Conservation (phyloP, 92 coral and sea anemone genomes). For the Paramuricea clavata region DNA sequence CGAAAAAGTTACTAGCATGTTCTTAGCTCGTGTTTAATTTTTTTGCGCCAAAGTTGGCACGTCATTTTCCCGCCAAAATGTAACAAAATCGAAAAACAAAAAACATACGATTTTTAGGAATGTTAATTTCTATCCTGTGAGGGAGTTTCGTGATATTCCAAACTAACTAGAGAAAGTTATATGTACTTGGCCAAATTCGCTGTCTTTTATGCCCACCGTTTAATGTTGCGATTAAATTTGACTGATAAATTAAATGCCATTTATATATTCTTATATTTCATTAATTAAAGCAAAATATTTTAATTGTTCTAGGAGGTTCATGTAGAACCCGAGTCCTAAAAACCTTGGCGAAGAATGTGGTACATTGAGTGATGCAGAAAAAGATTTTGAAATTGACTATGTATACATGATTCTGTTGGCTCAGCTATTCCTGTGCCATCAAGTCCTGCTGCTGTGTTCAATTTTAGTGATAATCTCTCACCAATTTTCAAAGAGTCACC, state of each 20-base stretch:
- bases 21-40: too few species aligned
- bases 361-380: slow-evolving; percentile 67
- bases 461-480: slow-evolving; percentile 27
- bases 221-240: too few species aligned
- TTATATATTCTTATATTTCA: not conserved
- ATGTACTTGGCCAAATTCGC: too few species aligned
- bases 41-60: too few species aligned
- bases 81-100: too few species aligned
- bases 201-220: too few species aligned
- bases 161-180: too few species aligned
- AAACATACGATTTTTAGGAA: too few species aligned
- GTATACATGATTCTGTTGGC: slow-evolving; percentile 18
- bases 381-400: slow-evolving; percentile 53
- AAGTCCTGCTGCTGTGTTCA: slow-evolving; percentile 35
- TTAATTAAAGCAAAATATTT: not conserved
- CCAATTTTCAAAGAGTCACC: slow-evolving; percentile 21
- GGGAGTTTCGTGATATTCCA: too few species aligned
- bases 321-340: slow-evolving; percentile 69
- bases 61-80: too few species aligned
- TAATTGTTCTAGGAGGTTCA: slow-evolving; percentile 34
- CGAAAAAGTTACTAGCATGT: too few species aligned
- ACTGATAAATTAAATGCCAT: not conserved
- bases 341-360: slow-evolving; percentile 38
- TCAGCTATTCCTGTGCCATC: slow-evolving; percentile 26
- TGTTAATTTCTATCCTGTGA: too few species aligned